Base-by-base conservation (phyloP, 1,140 invertebrate species). In the Drosophila sechellia region DNA sequence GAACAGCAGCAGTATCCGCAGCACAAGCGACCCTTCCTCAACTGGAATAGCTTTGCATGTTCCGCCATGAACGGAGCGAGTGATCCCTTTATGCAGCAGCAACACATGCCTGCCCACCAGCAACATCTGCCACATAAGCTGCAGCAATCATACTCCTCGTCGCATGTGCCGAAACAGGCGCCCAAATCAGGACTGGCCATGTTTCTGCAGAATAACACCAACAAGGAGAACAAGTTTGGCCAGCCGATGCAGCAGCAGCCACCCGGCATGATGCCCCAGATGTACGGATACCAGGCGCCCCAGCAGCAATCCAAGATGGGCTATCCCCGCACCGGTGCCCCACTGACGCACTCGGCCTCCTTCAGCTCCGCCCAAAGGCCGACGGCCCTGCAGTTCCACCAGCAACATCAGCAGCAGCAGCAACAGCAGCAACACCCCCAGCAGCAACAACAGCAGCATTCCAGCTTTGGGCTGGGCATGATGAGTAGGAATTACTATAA, bases 1-100 rank as follows among this genome's bases (percentile, higher is more conserved):
- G 66, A 64, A 10, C 68, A 78, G 10, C 72, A 76, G 37, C 76
- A 76, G 43, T 89, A 89, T 74, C 86, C 90, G 0, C 90, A 91
- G 50, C 90, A 91, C 11, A 91, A 91, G 48, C 84, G 81, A 20
- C 69, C 86, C 3, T 91, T 91, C 31, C 50, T 91, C 3, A 91
- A 91, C 48, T 91, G 90, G 90, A 89, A 90, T 35, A 78, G 83
- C 5, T 90, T 91, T 66, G 86, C 90, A 6, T 91, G 90, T 43
- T 84, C 81, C 2, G 71, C 81, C n/a, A 84, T 84, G 77, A 90
- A 80, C 54, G 81, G 77, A 25, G 59, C 61, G 10, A 87, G 72
- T 49, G 90, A 91, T 81, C 90, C 90, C 34, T 90, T 91, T 17
- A 77, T 79, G 77, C 90, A 91, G 15, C 87, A 90, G 8, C 79